Conservation (phyloP, 2,113 vertebrate genomes). For the Tragelaphus imberbis region DNA sequence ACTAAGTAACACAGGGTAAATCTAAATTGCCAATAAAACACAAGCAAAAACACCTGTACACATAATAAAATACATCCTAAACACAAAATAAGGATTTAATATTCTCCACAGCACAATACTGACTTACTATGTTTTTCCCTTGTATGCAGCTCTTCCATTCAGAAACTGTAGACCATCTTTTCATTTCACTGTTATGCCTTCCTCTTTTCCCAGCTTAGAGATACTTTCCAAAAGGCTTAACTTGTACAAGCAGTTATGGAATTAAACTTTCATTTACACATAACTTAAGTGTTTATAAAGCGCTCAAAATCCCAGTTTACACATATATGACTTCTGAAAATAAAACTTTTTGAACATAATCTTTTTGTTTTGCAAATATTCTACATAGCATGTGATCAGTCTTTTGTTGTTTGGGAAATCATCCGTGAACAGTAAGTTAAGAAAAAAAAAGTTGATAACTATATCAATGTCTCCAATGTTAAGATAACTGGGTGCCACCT, state of each 20-base stretch:
- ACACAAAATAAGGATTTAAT: slow-evolving; percentile 75
- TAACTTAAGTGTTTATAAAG: slow-evolving; percentile 68
- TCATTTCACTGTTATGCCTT: slow-evolving; percentile 12
- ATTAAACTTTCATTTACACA: slow-evolving; percentile 62
- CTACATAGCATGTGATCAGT: slow-evolving; percentile 67
- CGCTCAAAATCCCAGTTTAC: slow-evolving; percentile 67
- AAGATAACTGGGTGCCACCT: slow-evolving; percentile 65
- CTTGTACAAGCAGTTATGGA: slow-evolving; percentile 58
- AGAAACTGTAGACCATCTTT: slow-evolving; percentile 61
- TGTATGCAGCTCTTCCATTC: slow-evolving; percentile 54
- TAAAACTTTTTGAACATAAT: slow-evolving; percentile 74
- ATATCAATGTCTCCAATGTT: background rate
- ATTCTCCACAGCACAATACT: slow-evolving; percentile 66
- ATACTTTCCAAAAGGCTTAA: slow-evolving; percentile 60
- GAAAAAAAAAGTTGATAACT: slow-evolving; percentile 7
- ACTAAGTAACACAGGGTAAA: background rate
- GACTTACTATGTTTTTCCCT: slow-evolving; percentile 71
- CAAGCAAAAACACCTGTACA: background rate
- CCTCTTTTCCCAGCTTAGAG: slow-evolving; percentile 33
- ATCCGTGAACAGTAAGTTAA: slow-evolving; percentile 40
- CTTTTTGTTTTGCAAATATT: slow-evolving; percentile 76
- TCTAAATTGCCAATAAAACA: background rate
- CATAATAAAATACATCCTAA: slow-evolving; percentile 35
- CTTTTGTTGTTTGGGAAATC: slow-evolving; percentile 60
- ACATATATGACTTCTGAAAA: slow-evolving; percentile 66